phyloP scores from a whole-genome alignment of 2,113 vertebrate genomes.

The Empidonax alnorum region DNA sequence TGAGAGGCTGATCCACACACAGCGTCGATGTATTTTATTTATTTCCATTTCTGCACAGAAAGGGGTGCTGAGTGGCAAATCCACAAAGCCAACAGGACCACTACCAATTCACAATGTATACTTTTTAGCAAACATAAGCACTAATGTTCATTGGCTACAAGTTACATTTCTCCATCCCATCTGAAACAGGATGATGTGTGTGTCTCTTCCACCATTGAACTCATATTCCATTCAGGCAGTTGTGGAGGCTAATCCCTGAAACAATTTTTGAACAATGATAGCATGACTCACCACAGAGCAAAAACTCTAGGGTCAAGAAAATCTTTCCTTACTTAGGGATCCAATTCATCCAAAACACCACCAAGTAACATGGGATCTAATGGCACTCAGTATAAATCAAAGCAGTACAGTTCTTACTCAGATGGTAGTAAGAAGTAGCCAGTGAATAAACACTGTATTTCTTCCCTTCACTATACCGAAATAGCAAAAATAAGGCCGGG shows the following conservation, averaged over 20 bases:
- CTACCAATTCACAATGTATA: neutral
- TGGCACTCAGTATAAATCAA: neutral
- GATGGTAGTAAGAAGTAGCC: neutral
- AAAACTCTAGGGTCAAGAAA: neutral
- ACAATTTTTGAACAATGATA: neutral
- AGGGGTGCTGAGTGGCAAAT: neutral
- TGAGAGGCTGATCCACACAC: neutral
- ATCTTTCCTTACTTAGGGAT: neutral
- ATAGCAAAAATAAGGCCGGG: neutral
- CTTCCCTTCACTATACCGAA: neutral
- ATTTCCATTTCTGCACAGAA: neutral
- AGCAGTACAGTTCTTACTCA: neutral
- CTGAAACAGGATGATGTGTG: neutral
- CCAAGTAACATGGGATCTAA: fast-evolving
- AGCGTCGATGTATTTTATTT: fast-evolving
- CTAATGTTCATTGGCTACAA: neutral
- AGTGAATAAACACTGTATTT: neutral
- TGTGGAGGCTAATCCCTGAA: neutral
- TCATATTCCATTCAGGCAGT: neutral
- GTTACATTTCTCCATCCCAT: neutral
- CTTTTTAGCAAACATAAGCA: neutral
- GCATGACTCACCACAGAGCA: neutral
- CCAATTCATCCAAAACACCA: neutral
- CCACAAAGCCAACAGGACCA: neutral
- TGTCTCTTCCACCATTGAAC: fast-evolving